A percentile compares a stretch with the other conserved stretches of the same genome.
These are phyloP conservation scores for Syngnathus acus DNA, from an alignment of 2,797 vertebrate species.

Conservation along the genomic window DNA sequence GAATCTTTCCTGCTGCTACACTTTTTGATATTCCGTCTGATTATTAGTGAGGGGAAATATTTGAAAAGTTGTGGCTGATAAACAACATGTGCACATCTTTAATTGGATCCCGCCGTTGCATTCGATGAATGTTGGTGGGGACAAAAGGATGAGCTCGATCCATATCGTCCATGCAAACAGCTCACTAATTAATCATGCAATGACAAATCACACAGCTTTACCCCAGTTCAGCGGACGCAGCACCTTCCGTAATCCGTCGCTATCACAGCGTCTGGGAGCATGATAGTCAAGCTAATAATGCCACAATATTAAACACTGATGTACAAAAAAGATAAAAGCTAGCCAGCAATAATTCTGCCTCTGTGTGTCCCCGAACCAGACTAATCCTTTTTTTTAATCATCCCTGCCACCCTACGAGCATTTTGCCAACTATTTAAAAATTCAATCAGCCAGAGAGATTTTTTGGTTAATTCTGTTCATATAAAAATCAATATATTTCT, in stretches of 20 bases:
- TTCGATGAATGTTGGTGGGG: conserved; percentile 4
- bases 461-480: neutral
- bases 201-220: conserved; percentile 42
- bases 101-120: neutral
- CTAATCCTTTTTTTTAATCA: conserved; percentile 63
- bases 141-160: conserved; percentile 47
- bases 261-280: conserved; percentile 49
- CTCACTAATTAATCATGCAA: conserved; percentile 49
- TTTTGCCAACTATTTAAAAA: conserved; percentile 17
- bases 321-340: conserved; percentile 40
- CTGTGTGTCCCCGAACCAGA: conserved; percentile 43
- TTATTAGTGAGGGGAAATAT: neutral
- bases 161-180: conserved; percentile 44
- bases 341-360: conserved; percentile 41
- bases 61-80: neutral
- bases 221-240: conserved; percentile 49
- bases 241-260: conserved; percentile 51
- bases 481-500: neutral
- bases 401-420: conserved; percentile 13
- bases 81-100: neutral
- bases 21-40: conserved; percentile 17
- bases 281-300: conserved; percentile 55
- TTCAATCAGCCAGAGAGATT: neutral
- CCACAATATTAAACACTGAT: conserved; percentile 59
- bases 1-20: neutral